A percentile compares a stretch with the other conserved stretches of the same genome.
phyloP scores from a whole-genome alignment of 2,797 vertebrate species.

The Dendrocincla fuliginosa region DNA sequence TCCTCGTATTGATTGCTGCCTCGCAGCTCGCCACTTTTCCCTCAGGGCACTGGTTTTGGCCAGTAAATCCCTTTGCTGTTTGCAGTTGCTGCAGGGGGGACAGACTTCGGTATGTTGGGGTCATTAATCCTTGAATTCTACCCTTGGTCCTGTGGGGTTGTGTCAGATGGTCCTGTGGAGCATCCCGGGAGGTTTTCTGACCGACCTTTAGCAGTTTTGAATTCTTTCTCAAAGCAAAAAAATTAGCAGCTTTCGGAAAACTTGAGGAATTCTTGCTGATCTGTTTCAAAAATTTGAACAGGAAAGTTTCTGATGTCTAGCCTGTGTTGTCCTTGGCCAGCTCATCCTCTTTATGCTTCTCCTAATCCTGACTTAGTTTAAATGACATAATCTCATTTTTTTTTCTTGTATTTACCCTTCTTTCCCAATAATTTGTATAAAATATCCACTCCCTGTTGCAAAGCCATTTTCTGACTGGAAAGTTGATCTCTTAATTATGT shows the following conservation, averaged over 20 bases:
- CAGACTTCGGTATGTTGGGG: accelerated
- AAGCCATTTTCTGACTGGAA: neutral
- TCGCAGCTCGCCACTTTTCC: neutral
- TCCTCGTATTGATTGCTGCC: neutral
- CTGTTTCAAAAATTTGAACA: neutral
- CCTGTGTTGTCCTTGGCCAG: neutral
- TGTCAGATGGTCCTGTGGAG: accelerated
- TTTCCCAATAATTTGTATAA: neutral
- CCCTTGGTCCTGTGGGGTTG: neutral
- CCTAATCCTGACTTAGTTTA: neutral
- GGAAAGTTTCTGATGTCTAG: neutral
- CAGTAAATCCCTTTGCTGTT: neutral
- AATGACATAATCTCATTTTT: neutral
- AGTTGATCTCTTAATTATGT: neutral
- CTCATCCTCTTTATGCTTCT: neutral
- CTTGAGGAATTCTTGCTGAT: neutral
- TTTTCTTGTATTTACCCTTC: neutral
- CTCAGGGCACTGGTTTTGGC: neutral
- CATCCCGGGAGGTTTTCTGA: neutral
- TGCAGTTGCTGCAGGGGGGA: neutral
- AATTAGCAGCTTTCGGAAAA: neutral
- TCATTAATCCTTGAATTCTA: neutral
- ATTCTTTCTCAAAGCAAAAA: neutral
- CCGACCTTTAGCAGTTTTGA: neutral
- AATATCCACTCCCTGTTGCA: neutral